These are phyloP conservation scores for Isurus oxyrinchus DNA, from an alignment of 2,113 vertebrate genomes.

Conservation along the genomic window DNA sequence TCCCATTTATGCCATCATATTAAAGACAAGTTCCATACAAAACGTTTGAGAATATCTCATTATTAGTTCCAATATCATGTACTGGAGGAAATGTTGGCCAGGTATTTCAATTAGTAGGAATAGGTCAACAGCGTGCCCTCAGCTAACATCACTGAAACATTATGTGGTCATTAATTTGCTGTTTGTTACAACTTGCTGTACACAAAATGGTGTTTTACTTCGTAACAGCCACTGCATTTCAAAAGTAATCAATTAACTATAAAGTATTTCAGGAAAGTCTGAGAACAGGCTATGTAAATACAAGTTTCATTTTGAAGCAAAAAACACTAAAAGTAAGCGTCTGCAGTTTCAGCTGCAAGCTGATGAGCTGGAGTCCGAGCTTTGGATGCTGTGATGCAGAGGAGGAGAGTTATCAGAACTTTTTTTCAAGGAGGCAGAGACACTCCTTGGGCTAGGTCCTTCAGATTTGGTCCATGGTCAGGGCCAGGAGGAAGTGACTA, in stretches of 20 bases:
- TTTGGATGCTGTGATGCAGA: too few relatives aligned
- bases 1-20: background rate
- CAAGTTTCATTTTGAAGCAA: background rate
- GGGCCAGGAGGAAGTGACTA: background rate
- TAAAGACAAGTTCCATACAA: background rate
- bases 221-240: background rate
- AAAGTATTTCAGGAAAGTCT: background rate
- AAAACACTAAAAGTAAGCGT: background rate
- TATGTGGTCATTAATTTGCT: background rate
- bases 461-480: background rate
- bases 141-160: background rate
- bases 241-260: background rate
- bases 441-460: background rate
- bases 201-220: background rate
- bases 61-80: background rate
- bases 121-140: background rate
- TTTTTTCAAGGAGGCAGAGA: background rate
- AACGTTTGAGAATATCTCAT: background rate
- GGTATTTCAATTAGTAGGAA: background rate
- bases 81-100: background rate
- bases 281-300: background rate
- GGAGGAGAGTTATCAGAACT: background rate
- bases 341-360: background rate
- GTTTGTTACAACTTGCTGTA: background rate
- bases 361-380: background rate